Evolutionary conservation across 1,140 invertebrate genomes (phyloP).

Genomic region (Belonocnema kinseyi): DNA sequence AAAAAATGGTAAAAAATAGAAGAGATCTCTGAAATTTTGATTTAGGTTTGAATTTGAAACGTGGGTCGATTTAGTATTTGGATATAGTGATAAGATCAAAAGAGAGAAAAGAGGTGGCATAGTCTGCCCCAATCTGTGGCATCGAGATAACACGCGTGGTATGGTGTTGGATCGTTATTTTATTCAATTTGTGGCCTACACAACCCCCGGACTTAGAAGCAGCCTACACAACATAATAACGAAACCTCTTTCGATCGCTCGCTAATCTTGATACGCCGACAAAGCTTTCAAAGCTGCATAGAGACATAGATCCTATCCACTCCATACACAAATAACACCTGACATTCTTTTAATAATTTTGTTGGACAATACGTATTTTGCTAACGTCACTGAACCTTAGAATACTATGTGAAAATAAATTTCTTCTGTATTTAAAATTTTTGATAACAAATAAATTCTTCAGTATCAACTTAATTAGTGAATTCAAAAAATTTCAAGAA

Average conservation of each 20-base stretch:
- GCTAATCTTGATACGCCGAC: conserved; percentile 42
- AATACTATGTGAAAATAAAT: neutral
- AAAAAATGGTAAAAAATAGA: neutral
- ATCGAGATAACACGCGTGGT: conserved; percentile 57
- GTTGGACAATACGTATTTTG: conserved; percentile 20
- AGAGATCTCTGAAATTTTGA: neutral
- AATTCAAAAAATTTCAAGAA: too few species aligned
- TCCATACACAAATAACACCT: conserved; percentile 10
- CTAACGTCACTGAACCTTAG: neutral
- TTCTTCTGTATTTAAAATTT: neutral
- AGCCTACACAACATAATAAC: conserved; percentile 44
- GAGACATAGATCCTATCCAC: conserved; percentile 25
- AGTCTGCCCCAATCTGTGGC: conserved; percentile 54
- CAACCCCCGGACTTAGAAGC: conserved; percentile 50
- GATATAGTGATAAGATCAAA: conserved; percentile 46
- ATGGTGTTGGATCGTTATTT: conserved; percentile 58
- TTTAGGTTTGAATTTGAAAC: conserved; percentile 7
- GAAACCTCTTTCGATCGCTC: conserved; percentile 48
- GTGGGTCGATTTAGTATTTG: conserved; percentile 39
- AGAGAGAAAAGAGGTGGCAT: conserved; percentile 33
- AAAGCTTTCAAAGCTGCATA: conserved; percentile 32
- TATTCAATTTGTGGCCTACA: conserved; percentile 56
- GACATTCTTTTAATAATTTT: conserved; percentile 29
- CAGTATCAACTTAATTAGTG: too few species aligned
- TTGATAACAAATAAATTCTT: too few species aligned